Base-by-base conservation (phyloP, 2,797 vertebrate genomes). In the Simalia tracyae region DNA sequence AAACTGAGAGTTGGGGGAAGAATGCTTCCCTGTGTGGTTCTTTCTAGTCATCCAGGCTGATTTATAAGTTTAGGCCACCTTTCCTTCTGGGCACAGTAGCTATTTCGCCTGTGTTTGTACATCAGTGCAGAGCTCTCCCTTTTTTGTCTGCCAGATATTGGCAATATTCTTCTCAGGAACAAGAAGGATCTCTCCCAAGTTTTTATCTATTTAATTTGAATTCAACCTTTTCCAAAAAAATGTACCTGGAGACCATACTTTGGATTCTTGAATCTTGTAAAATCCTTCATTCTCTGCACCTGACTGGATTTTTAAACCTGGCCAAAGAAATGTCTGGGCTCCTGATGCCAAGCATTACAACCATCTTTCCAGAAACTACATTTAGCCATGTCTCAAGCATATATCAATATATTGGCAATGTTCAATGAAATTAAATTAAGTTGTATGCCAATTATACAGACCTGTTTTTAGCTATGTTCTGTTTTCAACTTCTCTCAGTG, bases 391-490 rank as follows among this genome's bases (percentile, higher is more conserved):
- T 28, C 28, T 61, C 14, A 22, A 60, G 22, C 15, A 17, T 63
- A 17, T n/a, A 64, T 87, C 84, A 64, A 24, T 17, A n/a, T 56
- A 61, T 19, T 86, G 36, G 66, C 17, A 3, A 0, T 66, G 59
- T 17, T 42, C 10, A 22, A 14, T 87, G 26, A 1, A 15, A 14
- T 42, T 56, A n/a, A 42, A 31, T 61, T 88, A 17, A 46, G 15
- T 60, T 59, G 59, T 11, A 87, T 87, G 85, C 12, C 72, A 92
- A 66, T 61, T 90, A 28, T 81, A 76, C 72, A 87, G 61, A 89
- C 36, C 31, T 54, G 26, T 60, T 36, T 89, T 86, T 50, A 31
- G 63, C 56, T 42, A 15, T 15, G 63, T 22, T 68, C 42, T 36
- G 24, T 90, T 90, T 54, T 36, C 24, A 28, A n/a, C 19, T 90